These are phyloP conservation scores for Eudasyphora cyanicolor DNA, from an alignment of 2,888 invertebrate species.

Conservation along the genomic window DNA sequence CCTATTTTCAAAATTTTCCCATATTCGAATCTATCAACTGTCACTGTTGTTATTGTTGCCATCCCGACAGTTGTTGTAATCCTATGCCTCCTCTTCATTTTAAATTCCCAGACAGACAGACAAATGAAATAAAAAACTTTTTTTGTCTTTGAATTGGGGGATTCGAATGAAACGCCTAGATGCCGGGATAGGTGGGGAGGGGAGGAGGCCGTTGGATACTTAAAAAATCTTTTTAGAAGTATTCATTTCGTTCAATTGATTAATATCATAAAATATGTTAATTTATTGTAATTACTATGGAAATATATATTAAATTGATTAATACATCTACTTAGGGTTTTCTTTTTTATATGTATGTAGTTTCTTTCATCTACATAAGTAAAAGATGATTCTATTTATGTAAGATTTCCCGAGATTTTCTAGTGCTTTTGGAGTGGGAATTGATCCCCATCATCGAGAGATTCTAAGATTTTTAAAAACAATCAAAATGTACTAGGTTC, in stretches of 20 bases:
- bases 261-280: conserved; percentile 53
- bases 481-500: too few species aligned
- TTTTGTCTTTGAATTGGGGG: background rate
- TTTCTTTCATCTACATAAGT: background rate
- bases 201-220: conserved; percentile 16
- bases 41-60: conserved; percentile 1
- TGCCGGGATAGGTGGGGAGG: background rate
- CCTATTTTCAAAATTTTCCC: conserved; percentile 23
- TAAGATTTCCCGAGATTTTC: background rate
- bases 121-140: conserved; percentile 16
- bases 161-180: background rate
- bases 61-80: background rate
- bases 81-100: background rate
- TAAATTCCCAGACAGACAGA: background rate
- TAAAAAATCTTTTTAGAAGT: conserved; percentile 35
- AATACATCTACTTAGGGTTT: background rate
- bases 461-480: background rate
- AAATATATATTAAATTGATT: conserved; percentile 19
- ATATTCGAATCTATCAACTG: background rate
- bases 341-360: background rate
- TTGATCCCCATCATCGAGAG: background rate
- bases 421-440: background rate
- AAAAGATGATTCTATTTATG: background rate
- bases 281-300: conserved; percentile 53
- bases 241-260: conserved; percentile 39